These are phyloP conservation scores for Rhagologus leucostigma DNA, from an alignment of 2,113 vertebrate species.

Conservation along the genomic window DNA sequence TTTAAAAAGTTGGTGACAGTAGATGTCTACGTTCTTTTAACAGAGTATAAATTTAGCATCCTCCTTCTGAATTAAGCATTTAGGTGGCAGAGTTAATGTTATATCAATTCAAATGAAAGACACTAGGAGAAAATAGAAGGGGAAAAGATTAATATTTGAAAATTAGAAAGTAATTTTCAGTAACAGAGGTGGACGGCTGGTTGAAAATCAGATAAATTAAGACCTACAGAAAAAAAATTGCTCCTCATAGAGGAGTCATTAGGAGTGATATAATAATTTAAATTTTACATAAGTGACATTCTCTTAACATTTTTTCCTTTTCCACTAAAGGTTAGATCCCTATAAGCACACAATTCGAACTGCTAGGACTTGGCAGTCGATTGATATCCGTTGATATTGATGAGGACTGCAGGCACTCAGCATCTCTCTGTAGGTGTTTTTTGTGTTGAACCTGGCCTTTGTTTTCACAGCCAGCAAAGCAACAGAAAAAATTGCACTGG, in stretches of 20 bases:
- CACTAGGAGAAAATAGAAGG: constrained; percentile 18
- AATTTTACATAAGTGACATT: constrained; percentile 32
- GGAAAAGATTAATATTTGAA: constrained; percentile 58
- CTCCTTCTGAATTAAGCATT: constrained; percentile 56
- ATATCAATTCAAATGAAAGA: constrained; percentile 46
- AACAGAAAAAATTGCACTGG: background rate
- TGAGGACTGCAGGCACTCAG: background rate
- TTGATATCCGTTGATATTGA: background rate
- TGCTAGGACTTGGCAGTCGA: background rate
- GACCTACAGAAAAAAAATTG: constrained; percentile 4
- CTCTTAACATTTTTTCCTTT: background rate
- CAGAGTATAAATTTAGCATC: constrained; percentile 60
- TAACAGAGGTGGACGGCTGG: constrained; percentile 16
- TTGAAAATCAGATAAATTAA: constrained; percentile 47
- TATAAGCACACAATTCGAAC: background rate
- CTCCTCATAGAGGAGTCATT: constrained; percentile 10
- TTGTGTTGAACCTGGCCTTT: background rate
- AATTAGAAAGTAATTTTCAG: constrained; percentile 46
- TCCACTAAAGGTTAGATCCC: background rate
- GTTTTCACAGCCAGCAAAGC: background rate
- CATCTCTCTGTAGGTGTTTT: background rate
- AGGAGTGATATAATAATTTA: constrained; percentile 19
- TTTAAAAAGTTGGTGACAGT: constrained; percentile 37
- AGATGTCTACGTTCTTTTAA: constrained; percentile 30
- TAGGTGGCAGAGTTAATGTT: constrained; percentile 40